Percentiles rank a stretch among this genome's conserved stretches.
Evolutionary conservation across 2,113 vertebrate genomes (phyloP).

Genomic region (Zosterops borbonicus): DNA sequence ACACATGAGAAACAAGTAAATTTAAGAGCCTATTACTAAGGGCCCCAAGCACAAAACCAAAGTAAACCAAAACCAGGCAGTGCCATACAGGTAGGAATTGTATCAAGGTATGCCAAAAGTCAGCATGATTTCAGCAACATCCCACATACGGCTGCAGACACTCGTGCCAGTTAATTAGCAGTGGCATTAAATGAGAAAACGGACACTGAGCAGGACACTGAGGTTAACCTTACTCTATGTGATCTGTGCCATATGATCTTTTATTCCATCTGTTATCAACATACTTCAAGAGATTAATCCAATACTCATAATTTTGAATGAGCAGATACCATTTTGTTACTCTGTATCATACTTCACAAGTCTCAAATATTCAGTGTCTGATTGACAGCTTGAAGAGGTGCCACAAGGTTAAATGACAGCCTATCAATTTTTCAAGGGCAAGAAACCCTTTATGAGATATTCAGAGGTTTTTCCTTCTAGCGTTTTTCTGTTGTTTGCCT

Average conservation of each 20-base stretch:
- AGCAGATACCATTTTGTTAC: slow-evolving; percentile 67
- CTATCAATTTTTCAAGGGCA: slow-evolving; percentile 69
- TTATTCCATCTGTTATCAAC: slow-evolving; percentile 76
- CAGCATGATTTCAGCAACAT: slow-evolving; percentile 67
- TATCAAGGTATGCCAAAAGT: slow-evolving; percentile 11
- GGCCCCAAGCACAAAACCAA: slow-evolving; percentile 18
- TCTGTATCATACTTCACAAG: slow-evolving; percentile 45
- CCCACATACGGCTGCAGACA: slow-evolving; percentile 53
- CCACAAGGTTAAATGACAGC: slow-evolving; percentile 59
- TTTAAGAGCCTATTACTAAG: neutral
- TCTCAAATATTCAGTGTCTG: slow-evolving; percentile 43
- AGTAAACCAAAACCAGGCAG: neutral
- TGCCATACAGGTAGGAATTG: slow-evolving; percentile 27
- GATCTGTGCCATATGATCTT: slow-evolving; percentile 68
- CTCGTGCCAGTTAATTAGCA: slow-evolving; percentile 75
- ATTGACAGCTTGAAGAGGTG: slow-evolving; percentile 55
- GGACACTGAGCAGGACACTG: slow-evolving; percentile 72
- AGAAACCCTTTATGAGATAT: slow-evolving; percentile 21
- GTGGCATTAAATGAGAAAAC: slow-evolving; percentile 69
- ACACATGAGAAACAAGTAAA: neutral
- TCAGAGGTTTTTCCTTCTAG: slow-evolving; percentile 17
- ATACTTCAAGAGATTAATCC: slow-evolving; percentile 72
- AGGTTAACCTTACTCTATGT: slow-evolving; percentile 72
- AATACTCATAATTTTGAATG: slow-evolving; percentile 65
- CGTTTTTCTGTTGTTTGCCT: slow-evolving; percentile 30